These are phyloP conservation scores for Megaustenia siamemsis DNA, from an alignment of 2,888 invertebrate species.

Conservation along the genomic window DNA sequence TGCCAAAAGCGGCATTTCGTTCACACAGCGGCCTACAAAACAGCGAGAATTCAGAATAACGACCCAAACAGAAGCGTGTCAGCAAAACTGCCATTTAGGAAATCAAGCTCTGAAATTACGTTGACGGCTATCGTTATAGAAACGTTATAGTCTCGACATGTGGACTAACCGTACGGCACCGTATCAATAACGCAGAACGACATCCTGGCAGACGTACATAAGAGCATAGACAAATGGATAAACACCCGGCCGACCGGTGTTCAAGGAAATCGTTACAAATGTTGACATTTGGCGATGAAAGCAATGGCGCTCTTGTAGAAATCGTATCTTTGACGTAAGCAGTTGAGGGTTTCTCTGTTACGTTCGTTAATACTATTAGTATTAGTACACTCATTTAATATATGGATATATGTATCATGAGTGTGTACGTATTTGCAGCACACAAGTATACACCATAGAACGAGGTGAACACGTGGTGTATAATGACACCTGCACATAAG, in stretches of 20 bases:
- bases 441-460: too few species aligned
- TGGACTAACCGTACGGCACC: background rate
- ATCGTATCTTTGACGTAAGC: too few species aligned
- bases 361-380: too few species aligned
- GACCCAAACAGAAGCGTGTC: constrained; percentile 24
- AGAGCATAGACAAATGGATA: background rate
- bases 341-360: too few species aligned
- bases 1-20: too few species aligned
- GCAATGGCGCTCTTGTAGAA: too few species aligned
- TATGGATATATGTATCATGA: too few species aligned
- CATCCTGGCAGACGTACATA: background rate
- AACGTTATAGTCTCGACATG: constrained; percentile 16
- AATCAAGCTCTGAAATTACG: background rate
- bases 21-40: too few species aligned
- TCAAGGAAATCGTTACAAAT: background rate
- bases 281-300: background rate
- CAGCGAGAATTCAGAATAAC: background rate
- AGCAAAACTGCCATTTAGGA: background rate
- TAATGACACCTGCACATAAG: too few species aligned
- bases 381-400: too few species aligned
- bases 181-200: background rate
- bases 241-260: background rate
- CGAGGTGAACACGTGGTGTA: too few species aligned
- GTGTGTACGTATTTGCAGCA: too few species aligned
- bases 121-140: background rate